Evolutionary conservation across 2,113 vertebrate genomes (phyloP).

Genomic region (Calonectris borealis): DNA sequence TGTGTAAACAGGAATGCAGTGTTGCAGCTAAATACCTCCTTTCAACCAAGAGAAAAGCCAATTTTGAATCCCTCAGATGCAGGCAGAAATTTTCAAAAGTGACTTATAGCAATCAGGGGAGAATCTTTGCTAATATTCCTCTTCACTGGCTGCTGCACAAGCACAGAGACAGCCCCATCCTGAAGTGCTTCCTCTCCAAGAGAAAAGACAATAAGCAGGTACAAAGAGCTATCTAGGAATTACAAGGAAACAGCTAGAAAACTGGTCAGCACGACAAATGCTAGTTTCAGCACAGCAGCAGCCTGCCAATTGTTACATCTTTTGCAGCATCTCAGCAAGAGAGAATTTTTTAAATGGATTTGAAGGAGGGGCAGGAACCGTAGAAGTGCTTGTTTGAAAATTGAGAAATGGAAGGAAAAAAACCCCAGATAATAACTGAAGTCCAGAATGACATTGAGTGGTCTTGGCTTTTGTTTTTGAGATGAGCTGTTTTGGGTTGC

Average conservation of each 20-base stretch:
- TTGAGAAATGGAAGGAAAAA: background rate
- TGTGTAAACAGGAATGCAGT: background rate
- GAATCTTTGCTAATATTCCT: background rate
- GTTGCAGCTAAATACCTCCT: background rate
- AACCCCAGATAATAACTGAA: background rate
- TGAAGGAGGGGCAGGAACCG: background rate
- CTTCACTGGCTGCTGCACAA: background rate
- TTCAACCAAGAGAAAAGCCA: background rate
- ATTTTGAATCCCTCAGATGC: background rate
- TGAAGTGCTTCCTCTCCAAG: background rate
- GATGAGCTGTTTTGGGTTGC: background rate
- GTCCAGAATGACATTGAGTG: background rate
- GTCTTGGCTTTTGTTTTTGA: background rate
- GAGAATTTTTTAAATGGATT: background rate
- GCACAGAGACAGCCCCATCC: background rate
- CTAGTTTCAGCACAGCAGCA: conserved; percentile 20
- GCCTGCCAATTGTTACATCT: conserved; percentile 7
- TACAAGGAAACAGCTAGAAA: background rate
- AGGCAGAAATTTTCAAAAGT: background rate
- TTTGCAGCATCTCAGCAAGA: conserved; percentile 32
- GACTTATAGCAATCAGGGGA: background rate
- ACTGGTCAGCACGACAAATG: background rate
- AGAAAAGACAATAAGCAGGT: background rate
- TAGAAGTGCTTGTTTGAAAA: conserved; percentile 35
- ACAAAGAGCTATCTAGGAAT: background rate